phyloP scores from a whole-genome alignment of 2,888 invertebrate species.

The Lymantria dispar region DNA sequence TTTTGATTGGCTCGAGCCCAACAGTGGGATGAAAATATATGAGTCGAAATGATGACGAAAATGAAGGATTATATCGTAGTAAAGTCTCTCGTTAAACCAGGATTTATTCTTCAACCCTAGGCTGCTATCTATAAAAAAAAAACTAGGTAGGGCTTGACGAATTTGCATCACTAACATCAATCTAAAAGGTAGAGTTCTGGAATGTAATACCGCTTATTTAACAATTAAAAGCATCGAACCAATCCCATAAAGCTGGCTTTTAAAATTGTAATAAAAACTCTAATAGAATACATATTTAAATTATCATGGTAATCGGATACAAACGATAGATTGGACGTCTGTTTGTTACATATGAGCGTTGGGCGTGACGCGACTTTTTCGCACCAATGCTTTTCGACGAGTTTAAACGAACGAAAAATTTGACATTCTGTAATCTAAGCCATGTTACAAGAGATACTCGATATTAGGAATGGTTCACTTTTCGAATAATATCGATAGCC shows the following conservation, averaged over 20 bases:
- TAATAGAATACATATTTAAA: slow-evolving; percentile 34
- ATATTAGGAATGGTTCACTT: slow-evolving; percentile 17
- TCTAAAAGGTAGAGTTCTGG: neutral
- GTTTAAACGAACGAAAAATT: slow-evolving; percentile 64
- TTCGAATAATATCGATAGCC: slow-evolving; percentile 5
- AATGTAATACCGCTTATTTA: neutral
- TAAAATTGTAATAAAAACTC: slow-evolving; percentile 27
- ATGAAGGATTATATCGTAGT: too few species aligned
- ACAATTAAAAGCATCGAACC: neutral
- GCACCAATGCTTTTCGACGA: slow-evolving; percentile 46
- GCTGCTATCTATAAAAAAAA: too few species aligned
- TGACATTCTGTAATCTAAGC: slow-evolving; percentile 38
- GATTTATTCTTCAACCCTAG: too few species aligned
- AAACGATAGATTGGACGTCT: slow-evolving; percentile 22
- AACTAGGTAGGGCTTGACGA: too few species aligned
- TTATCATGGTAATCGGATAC: slow-evolving; percentile 32
- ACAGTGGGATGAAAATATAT: too few species aligned
- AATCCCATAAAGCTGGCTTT: slow-evolving; percentile 30
- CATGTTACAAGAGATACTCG: slow-evolving; percentile 16
- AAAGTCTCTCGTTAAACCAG: too few species aligned
- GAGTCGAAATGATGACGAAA: too few species aligned
- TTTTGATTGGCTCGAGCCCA: too few species aligned
- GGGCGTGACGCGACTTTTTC: slow-evolving; percentile 57
- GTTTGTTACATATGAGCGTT: slow-evolving; percentile 40
- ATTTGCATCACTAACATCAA: neutral